These are phyloP conservation scores for Rhinopomastus cyanomelas DNA, from an alignment of 2,113 vertebrate species.

Conservation along the genomic window DNA sequence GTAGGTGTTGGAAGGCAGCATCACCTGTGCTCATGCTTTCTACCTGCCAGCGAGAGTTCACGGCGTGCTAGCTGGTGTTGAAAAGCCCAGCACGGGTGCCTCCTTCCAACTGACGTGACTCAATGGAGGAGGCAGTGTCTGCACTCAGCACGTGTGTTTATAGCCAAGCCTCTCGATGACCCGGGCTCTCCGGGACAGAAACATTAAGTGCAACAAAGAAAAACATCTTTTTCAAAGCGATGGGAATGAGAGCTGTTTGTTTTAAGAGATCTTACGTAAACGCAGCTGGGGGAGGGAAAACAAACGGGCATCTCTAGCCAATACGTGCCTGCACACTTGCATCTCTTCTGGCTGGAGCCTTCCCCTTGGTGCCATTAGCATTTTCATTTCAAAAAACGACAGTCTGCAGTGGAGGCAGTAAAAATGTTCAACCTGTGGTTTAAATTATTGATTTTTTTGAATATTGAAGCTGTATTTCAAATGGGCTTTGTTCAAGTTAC, in stretches of 20 bases:
- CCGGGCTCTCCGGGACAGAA: conserved; percentile 32
- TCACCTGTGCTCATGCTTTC: neutral
- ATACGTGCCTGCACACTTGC: conserved; percentile 52
- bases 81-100: neutral
- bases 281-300: conserved; percentile 21
- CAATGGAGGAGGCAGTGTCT: conserved; percentile 18
- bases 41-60: neutral
- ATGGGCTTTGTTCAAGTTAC: conserved; percentile 78
- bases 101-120: conserved; percentile 24
- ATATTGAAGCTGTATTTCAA: conserved; percentile 85
- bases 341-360: conserved; percentile 71
- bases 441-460: conserved; percentile 85
- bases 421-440: conserved; percentile 83
- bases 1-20: neutral
- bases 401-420: conserved; percentile 76
- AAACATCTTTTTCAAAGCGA: conserved; percentile 15
- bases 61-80: neutral
- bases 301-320: conserved; percentile 58
- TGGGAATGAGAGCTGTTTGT: conserved; percentile 69
- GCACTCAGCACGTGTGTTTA: conserved; percentile 42
- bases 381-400: conserved; percentile 80
- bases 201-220: conserved; percentile 39
- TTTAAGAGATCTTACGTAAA: conserved; percentile 73
- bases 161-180: conserved; percentile 27
- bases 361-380: conserved; percentile 76